A percentile compares a stretch with the other conserved stretches of the same genome.
These are phyloP conservation scores for Eulemur rubriventer DNA, from an alignment of 2,797 vertebrate species.

Conservation along the genomic window DNA sequence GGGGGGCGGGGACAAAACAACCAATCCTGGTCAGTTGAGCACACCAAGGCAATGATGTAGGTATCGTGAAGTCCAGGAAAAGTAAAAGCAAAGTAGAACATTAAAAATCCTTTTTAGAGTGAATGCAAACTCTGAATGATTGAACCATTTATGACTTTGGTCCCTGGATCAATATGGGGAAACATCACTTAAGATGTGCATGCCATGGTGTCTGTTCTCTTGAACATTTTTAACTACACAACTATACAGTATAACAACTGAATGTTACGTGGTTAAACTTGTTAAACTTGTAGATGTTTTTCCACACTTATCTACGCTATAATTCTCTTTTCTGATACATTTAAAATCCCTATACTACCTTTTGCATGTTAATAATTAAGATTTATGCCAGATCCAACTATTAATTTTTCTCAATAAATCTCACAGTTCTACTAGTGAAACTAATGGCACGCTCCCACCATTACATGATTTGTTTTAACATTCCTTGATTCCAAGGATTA, in stretches of 20 bases:
- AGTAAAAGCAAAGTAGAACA: not conserved
- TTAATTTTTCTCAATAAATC: not conserved
- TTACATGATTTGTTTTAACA: not conserved
- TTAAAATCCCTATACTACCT: not conserved
- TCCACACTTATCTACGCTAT: not conserved
- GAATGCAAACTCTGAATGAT: conserved; percentile 9
- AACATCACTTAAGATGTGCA: not conserved
- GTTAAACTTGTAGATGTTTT: not conserved
- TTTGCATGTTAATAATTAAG: not conserved
- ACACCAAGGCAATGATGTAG: not conserved
- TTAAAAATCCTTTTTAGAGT: not conserved
- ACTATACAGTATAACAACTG: not conserved
- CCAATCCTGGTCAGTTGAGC: not conserved
- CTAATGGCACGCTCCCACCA: not conserved
- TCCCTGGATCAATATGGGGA: not conserved
- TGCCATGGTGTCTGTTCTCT: not conserved
- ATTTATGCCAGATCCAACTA: not conserved
- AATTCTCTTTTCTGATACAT: not conserved
- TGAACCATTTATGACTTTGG: not conserved
- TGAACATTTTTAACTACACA: not conserved
- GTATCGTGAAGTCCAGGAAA: not conserved
- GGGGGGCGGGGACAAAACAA: no score
- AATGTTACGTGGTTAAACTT: not conserved
- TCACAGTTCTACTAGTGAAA: not conserved
- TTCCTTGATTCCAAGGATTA: conserved; percentile 4